Conservation (phyloP, 53 echinoderm and acorn worm species). For the Echinarachnius parma region DNA sequence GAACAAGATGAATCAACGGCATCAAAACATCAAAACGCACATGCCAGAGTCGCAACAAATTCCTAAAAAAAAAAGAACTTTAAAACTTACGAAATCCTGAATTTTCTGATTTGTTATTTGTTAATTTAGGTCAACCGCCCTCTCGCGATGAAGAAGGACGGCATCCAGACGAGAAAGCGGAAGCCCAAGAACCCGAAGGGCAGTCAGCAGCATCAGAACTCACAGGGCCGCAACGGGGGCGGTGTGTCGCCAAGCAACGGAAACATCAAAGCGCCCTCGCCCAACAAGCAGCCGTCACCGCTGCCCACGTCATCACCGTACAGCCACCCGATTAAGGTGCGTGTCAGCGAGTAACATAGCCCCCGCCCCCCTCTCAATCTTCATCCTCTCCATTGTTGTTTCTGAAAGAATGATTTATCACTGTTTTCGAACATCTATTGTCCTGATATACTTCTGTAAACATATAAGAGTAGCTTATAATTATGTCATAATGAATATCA, state of each 20-base stretch:
- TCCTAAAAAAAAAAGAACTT: too few species aligned
- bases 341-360: not conserved
- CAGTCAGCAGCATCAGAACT: constrained; percentile 53
- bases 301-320: constrained; percentile 12
- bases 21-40: too few species aligned
- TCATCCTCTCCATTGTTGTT: not conserved
- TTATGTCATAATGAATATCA: too few species aligned
- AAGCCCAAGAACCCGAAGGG: constrained; percentile 84
- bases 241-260: constrained; percentile 2
- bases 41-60: too few species aligned
- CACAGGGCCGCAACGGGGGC: constrained; percentile 1
- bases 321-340: constrained; percentile 28
- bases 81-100: too few species aligned
- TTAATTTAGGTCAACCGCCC: constrained; percentile 96
- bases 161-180: constrained; percentile 92
- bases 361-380: too few species aligned
- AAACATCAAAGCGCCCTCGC: constrained; percentile 17
- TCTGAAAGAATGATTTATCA: too few species aligned
- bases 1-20: too few species aligned
- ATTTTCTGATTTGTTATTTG: too few species aligned
- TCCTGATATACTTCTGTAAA: too few species aligned
- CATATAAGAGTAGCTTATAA: too few species aligned
- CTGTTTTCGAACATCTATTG: too few species aligned
- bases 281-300: constrained; percentile 30
- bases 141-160: constrained; percentile 99